phyloP scores from a whole-genome alignment of 2,888 invertebrate genomes.

The Eupelmus urozonus region DNA sequence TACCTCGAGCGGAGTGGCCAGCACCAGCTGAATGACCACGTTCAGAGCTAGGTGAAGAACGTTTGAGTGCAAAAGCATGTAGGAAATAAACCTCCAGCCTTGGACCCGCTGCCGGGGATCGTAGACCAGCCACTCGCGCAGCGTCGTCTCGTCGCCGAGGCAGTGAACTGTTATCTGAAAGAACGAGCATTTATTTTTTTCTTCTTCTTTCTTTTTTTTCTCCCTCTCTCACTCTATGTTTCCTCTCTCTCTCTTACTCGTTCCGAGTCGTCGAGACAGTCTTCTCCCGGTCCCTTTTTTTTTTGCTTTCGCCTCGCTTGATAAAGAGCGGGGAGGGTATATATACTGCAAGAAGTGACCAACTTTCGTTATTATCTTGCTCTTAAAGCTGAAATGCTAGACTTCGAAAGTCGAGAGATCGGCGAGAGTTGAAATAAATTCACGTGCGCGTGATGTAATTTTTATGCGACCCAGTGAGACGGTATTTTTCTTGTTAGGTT shows the following conservation, averaged over 20 bases:
- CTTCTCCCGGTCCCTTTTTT: neutral
- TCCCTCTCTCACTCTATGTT: neutral
- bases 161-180: slow-evolving; percentile 74
- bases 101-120: slow-evolving; percentile 83
- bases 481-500: too few species aligned
- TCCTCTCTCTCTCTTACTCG: slow-evolving; percentile 6
- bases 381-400: slow-evolving; percentile 21
- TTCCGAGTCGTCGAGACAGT: neutral
- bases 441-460: too few species aligned
- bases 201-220: neutral
- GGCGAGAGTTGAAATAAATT: too few species aligned
- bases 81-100: slow-evolving; percentile 89
- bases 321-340: slow-evolving; percentile 28
- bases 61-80: slow-evolving; percentile 89
- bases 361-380: slow-evolving; percentile 44
- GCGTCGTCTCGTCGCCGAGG: slow-evolving; percentile 70
- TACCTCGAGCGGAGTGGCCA: slow-evolving; percentile 75
- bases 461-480: too few species aligned
- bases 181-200: slow-evolving; percentile 34
- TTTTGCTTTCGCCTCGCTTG: neutral
- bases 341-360: slow-evolving; percentile 21
- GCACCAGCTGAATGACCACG: slow-evolving; percentile 82
- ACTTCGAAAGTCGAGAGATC: neutral
- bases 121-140: slow-evolving; percentile 79
- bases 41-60: slow-evolving; percentile 88